Conservation (phyloP, 2,888 invertebrate species). For the Rhagium mordax region DNA sequence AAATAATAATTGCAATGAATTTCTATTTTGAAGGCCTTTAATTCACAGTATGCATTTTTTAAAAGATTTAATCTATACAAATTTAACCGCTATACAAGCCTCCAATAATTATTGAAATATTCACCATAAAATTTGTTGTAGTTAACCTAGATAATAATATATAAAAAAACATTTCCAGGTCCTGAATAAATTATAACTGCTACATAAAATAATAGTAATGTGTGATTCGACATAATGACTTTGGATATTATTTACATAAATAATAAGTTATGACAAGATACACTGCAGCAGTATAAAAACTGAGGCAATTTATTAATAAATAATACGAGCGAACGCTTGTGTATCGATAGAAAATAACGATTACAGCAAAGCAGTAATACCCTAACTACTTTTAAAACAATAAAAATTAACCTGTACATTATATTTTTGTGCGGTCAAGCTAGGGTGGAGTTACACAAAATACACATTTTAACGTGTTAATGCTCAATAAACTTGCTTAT, state of each 20-base stretch:
- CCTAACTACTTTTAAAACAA: slow-evolving; percentile 39
- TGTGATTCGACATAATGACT: slow-evolving; percentile 53
- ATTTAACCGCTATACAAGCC: neutral
- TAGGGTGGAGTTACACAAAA: slow-evolving; percentile 59
- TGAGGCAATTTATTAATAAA: slow-evolving; percentile 56
- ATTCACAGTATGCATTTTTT: too few species aligned
- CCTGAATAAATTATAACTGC: slow-evolving; percentile 40
- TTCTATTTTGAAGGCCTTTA: too few species aligned
- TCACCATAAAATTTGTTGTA: neutral
- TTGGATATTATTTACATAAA: slow-evolving; percentile 54
- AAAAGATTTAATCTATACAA: neutral
- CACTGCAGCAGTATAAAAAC: slow-evolving; percentile 54
- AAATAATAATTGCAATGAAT: too few species aligned
- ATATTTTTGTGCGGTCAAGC: slow-evolving; percentile 41
- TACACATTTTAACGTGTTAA: slow-evolving; percentile 49
- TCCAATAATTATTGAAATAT: slow-evolving; percentile 11
- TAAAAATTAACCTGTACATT: slow-evolving; percentile 31
- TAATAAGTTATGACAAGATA: slow-evolving; percentile 55
- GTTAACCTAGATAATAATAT: neutral
- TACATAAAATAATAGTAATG: slow-evolving; percentile 46
- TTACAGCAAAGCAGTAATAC: slow-evolving; percentile 39
- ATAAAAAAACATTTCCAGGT: neutral
- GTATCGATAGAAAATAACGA: slow-evolving; percentile 53
- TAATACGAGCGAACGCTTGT: slow-evolving; percentile 53
- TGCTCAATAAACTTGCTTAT: slow-evolving; percentile 41